Percentiles rank a stretch among this genome's conserved stretches.
Conservation (phyloP, 2,797 vertebrate species). For the Benthosema pterotum region DNA sequence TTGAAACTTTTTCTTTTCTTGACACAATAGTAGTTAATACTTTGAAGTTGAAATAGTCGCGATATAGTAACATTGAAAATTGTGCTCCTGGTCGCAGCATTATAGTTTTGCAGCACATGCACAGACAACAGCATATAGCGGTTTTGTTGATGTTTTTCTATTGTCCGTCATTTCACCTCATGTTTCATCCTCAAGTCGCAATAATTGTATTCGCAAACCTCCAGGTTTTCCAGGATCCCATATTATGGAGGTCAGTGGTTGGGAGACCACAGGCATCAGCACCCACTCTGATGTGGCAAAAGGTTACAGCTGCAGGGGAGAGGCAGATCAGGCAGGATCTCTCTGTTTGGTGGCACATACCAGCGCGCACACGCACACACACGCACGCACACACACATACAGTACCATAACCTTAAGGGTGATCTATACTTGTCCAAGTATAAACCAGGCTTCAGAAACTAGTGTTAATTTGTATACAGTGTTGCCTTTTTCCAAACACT, state of each 20-base stretch:
- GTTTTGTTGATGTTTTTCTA: slow-evolving; percentile 23
- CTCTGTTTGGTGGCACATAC: slow-evolving; percentile 40
- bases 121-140: slow-evolving; percentile 71
- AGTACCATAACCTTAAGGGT: too few species aligned
- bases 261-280: slow-evolving; percentile 20
- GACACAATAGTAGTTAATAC: slow-evolving; percentile 70
- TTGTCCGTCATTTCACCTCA: slow-evolving; percentile 20
- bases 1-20: slow-evolving; percentile 35
- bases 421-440: too few species aligned
- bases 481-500: slow-evolving; percentile 40
- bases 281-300: slow-evolving; percentile 23
- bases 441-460: slow-evolving; percentile 38
- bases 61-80: slow-evolving; percentile 66
- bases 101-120: slow-evolving; percentile 82
- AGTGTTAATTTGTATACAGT: slow-evolving; percentile 55
- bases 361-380: slow-evolving; percentile 16
- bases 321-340: slow-evolving; percentile 26
- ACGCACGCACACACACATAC: slow-evolving; percentile 21
- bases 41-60: slow-evolving; percentile 67
- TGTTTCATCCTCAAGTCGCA: slow-evolving; percentile 31
- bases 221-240: slow-evolving; percentile 12
- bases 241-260: slow-evolving; percentile 16
- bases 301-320: slow-evolving; percentile 38
- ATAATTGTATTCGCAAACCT: slow-evolving; percentile 26
- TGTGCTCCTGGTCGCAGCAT: slow-evolving; percentile 80